These are phyloP conservation scores for Diglossa brunneiventris DNA, from an alignment of 2,113 vertebrate genomes.

Conservation along the genomic window DNA sequence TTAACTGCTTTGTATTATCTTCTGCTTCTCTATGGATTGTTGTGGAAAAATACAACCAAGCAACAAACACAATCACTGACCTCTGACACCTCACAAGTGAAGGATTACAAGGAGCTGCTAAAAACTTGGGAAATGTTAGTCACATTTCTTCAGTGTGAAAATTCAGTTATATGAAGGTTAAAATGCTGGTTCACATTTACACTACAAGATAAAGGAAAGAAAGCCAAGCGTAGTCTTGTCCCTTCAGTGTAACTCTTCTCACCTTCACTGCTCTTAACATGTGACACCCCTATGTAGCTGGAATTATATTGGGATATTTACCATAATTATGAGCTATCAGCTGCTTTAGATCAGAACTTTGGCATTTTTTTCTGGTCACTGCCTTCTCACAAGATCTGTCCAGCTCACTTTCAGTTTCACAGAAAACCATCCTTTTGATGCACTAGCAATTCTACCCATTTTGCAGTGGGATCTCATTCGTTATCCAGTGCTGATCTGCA, in stretches of 20 bases:
- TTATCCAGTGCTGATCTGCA: not conserved
- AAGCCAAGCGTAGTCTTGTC: not conserved
- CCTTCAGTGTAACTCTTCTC: not conserved
- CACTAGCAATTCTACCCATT: rapidly evolving
- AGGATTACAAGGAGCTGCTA: not conserved
- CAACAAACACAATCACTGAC: not conserved
- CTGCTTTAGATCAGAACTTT: not conserved
- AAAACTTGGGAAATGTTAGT: not conserved
- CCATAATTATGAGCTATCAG: not conserved
- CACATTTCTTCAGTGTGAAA: not conserved
- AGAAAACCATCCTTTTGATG: not conserved
- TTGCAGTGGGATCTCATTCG: not conserved
- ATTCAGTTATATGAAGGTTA: not conserved
- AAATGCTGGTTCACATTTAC: not conserved
- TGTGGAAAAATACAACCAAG: not conserved
- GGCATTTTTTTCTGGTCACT: not conserved
- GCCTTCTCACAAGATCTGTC: not conserved
- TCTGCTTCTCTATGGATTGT: not conserved
- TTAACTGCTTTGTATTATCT: not conserved
- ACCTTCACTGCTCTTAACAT: not conserved
- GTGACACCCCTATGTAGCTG: not conserved
- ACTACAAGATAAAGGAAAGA: not conserved
- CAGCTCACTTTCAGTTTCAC: not conserved
- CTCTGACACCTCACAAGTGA: not conserved
- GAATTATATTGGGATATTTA: not conserved